A percentile compares a stretch with the other conserved stretches of the same genome.
Conservation (phyloP, 2,888 invertebrate genomes). For the Sabatieria punctata region DNA sequence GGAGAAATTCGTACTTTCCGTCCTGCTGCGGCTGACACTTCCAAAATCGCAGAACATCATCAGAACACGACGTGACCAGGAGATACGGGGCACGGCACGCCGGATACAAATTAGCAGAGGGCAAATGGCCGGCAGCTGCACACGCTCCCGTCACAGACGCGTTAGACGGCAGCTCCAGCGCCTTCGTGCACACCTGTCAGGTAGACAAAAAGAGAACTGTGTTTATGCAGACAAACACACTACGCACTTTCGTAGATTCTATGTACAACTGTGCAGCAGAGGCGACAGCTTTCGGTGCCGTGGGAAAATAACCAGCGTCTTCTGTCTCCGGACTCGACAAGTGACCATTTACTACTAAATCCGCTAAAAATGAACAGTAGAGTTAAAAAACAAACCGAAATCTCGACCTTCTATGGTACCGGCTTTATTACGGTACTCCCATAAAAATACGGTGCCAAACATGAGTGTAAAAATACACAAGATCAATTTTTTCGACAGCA, state of each 20-base stretch:
- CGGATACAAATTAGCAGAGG: conserved; percentile 92
- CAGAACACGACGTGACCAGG: conserved; percentile 82
- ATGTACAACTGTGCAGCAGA: conserved; percentile 21
- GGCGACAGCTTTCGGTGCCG: conserved; percentile 16
- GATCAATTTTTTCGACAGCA: too few species aligned
- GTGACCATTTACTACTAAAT: too few species aligned
- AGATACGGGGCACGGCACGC: conserved; percentile 97
- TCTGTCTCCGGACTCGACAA: conserved; percentile 5
- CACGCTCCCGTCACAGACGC: conserved; percentile 61
- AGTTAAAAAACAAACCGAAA: too few species aligned
- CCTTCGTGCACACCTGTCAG: conserved; percentile 64
- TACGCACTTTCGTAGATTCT: conserved; percentile 18
- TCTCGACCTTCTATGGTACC: too few species aligned
- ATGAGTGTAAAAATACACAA: too few species aligned
- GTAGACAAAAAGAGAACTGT: conserved; percentile 7
- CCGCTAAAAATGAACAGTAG: too few species aligned
- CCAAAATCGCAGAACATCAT: conserved; percentile 56
- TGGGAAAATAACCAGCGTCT: conserved; percentile 17
- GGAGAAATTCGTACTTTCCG: conserved; percentile 16
- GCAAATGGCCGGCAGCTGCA: conserved; percentile 86
- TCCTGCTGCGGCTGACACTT: conserved; percentile 23
- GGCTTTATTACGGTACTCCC: too few species aligned
- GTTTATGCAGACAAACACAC: neutral
- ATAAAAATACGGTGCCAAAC: too few species aligned
- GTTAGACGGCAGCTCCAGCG: conserved; percentile 52